Evolutionary conservation across 1,140 invertebrate species (phyloP).

Genomic region (Tenebrio molitor): DNA sequence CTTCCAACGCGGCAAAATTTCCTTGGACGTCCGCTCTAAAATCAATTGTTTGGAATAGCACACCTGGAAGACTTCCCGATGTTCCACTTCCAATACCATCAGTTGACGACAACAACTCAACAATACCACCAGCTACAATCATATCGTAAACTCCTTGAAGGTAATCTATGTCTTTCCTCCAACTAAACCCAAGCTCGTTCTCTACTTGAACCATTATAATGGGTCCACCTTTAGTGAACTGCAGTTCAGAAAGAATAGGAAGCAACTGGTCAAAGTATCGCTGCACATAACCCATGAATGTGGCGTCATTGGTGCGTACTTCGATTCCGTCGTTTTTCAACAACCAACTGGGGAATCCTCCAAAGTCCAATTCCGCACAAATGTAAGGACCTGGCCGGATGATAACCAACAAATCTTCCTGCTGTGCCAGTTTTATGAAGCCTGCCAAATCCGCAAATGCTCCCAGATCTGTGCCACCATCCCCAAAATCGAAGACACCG

Average conservation of each 20-base stretch:
- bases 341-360: slow-evolving; percentile 25
- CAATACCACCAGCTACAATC: slow-evolving; percentile 62
- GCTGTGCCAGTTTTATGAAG: slow-evolving; percentile 84
- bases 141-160: slow-evolving; percentile 64
- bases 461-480: slow-evolving; percentile 77
- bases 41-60: slow-evolving; percentile 47
- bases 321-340: slow-evolving; percentile 55
- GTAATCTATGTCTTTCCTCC: slow-evolving; percentile 64
- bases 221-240: slow-evolving; percentile 70
- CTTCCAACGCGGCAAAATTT: slow-evolving; percentile 40
- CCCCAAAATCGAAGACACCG: slow-evolving; percentile 71
- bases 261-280: slow-evolving; percentile 68
- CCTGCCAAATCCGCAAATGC: slow-evolving; percentile 68
- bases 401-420: slow-evolving; percentile 85
- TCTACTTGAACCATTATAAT: slow-evolving; percentile 70
- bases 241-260: slow-evolving; percentile 66
- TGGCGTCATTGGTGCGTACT: slow-evolving; percentile 68
- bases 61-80: slow-evolving; percentile 41
- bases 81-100: slow-evolving; percentile 59
- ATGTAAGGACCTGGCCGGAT: slow-evolving; percentile 93
- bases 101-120: slow-evolving; percentile 69
- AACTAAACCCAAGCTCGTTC: slow-evolving; percentile 69
- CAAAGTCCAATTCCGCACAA: slow-evolving; percentile 83
- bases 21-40: slow-evolving; percentile 24
- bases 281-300: slow-evolving; percentile 67